Conservation (phyloP, 2,113 vertebrate species). For the Sylvicapra grimmia region DNA sequence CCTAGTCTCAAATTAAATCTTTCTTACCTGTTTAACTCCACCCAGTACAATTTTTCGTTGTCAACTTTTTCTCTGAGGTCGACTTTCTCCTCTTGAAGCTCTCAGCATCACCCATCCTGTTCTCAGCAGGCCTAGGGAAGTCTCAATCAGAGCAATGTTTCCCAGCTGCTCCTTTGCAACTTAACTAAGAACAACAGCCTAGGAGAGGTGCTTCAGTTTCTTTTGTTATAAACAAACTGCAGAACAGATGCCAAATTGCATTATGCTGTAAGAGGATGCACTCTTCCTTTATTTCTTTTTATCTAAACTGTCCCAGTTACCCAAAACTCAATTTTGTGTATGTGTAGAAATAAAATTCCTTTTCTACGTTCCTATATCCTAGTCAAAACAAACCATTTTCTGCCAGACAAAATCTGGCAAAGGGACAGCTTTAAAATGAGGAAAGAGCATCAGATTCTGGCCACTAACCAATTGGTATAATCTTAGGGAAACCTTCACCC, state of each 20-base stretch:
- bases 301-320: background rate
- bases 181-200: background rate
- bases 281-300: background rate
- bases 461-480: background rate
- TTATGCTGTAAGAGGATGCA: background rate
- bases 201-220: background rate
- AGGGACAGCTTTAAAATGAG: background rate
- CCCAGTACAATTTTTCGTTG: background rate
- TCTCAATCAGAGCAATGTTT: background rate
- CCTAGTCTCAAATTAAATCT: background rate
- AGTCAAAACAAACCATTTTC: constrained; percentile 15
- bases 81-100: background rate
- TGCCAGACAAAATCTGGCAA: background rate
- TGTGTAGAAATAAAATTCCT: background rate
- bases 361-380: background rate
- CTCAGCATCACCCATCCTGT: background rate
- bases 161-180: background rate
- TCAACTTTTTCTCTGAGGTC: background rate
- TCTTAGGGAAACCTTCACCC: background rate
- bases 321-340: background rate
- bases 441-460: background rate
- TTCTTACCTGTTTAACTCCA: background rate
- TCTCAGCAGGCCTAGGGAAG: background rate
- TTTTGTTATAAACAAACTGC: background rate
- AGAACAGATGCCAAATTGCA: background rate